phyloP scores from a whole-genome alignment of 2,888 invertebrate genomes.

The Andrena fulva region DNA sequence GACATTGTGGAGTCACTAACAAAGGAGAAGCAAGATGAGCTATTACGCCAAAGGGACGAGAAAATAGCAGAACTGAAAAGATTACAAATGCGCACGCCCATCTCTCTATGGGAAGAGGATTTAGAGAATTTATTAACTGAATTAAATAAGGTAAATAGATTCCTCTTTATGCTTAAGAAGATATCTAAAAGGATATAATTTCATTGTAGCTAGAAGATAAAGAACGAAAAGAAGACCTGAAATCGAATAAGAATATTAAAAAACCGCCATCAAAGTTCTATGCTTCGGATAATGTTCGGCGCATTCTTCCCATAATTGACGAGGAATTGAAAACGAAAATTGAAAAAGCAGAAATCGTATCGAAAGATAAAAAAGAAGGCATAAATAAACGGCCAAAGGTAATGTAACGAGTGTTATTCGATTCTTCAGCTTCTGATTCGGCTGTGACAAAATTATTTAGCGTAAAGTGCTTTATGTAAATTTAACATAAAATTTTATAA shows the following conservation, averaged over 20 bases:
- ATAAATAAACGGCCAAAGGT: constrained; percentile 87
- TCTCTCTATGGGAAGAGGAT: constrained; percentile 95
- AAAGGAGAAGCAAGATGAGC: constrained; percentile 95
- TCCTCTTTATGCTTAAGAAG: background rate
- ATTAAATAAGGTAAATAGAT: constrained; percentile 86
- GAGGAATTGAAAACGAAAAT: constrained; percentile 92
- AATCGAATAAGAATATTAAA: constrained; percentile 69
- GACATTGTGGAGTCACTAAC: constrained; percentile 97
- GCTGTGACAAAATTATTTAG: background rate
- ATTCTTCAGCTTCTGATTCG: background rate
- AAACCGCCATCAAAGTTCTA: constrained; percentile 80
- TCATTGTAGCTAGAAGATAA: constrained; percentile 88
- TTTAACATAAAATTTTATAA: constrained; percentile 6
- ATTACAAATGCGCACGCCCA: constrained; percentile 90
- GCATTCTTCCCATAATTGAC: constrained; percentile 90
- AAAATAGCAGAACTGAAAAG: constrained; percentile 89
- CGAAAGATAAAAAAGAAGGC: constrained; percentile 86
- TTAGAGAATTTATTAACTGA: constrained; percentile 90
- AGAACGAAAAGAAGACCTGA: constrained; percentile 89
- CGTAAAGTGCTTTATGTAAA: background rate
- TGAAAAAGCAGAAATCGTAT: constrained; percentile 88
- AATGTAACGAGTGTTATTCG: constrained; percentile 61
- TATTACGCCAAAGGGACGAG: constrained; percentile 93
- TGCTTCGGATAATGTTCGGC: constrained; percentile 86
- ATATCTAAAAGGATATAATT: background rate